Conservation (phyloP, 1,140 invertebrate species). For the Drosophila asahinai region DNA sequence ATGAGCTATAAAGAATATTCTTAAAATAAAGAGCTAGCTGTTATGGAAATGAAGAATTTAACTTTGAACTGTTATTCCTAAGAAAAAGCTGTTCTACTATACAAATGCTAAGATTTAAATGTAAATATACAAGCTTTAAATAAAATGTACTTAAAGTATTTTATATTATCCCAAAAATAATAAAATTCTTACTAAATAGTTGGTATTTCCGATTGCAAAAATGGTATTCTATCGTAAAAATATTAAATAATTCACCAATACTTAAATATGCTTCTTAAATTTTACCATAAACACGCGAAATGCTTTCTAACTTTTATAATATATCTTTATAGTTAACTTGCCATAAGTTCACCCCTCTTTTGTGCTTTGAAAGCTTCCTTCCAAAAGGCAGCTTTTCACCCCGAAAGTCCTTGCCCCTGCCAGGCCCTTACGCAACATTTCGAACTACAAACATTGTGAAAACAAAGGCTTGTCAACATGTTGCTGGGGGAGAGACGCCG, state of each 20-base stretch:
- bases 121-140: not conserved
- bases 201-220: no score
- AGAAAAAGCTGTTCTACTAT: no score
- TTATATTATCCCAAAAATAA: not conserved
- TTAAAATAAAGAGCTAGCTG: not conserved
- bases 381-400: constrained; percentile 1
- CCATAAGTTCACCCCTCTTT: not conserved
- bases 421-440: constrained; percentile 8
- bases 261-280: not conserved
- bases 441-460: constrained; percentile 8
- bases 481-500: not conserved
- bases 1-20: not conserved
- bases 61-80: no score
- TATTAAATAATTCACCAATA: no score
- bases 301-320: not conserved
- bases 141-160: not conserved
- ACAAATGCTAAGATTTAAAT: not conserved
- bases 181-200: rapidly evolving
- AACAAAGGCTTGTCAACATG: constrained; percentile 8
- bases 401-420: constrained; percentile 7
- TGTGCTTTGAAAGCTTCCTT: not conserved
- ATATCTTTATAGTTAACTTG: not conserved
- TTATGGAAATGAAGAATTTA: no score
- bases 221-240: no score
- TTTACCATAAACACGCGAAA: no score